Conservation (phyloP, 2,797 vertebrate genomes). For the Borostomias antarcticus region DNA sequence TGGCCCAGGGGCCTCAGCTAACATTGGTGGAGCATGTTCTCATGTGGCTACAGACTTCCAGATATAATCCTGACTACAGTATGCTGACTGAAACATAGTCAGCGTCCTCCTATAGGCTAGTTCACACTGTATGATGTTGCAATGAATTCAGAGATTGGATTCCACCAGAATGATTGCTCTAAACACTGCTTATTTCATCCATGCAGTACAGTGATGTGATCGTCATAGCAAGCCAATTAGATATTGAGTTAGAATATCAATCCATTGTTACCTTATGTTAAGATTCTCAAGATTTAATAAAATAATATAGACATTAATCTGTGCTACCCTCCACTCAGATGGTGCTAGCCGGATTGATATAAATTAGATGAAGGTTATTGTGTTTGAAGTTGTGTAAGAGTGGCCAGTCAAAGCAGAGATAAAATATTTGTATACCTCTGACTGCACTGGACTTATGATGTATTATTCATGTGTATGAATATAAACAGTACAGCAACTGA, state of each 20-base stretch:
- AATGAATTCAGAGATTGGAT: background rate
- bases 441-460: background rate
- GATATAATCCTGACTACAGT: background rate
- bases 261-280: slow-evolving; percentile 8
- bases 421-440: slow-evolving; percentile 10
- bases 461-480: slow-evolving; percentile 20
- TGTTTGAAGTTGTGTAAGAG: slow-evolving; percentile 11
- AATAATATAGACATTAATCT: slow-evolving; percentile 7
- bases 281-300: slow-evolving; percentile 14
- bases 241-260: slow-evolving; percentile 29
- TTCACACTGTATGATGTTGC: background rate
- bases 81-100: background rate
- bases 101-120: background rate
- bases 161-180: background rate
- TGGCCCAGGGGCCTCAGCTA: slow-evolving; percentile 43
- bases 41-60: slow-evolving; percentile 50
- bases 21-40: slow-evolving; percentile 17
- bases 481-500: slow-evolving; percentile 37
- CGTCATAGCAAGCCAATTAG: background rate
- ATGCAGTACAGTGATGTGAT: background rate
- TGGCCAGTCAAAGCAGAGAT: slow-evolving; percentile 11
- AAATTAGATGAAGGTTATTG: slow-evolving; percentile 5
- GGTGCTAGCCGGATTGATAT: slow-evolving; percentile 34
- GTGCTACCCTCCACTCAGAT: slow-evolving; percentile 37
- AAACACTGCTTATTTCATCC: background rate